These are phyloP conservation scores for Phyllotreta striolata DNA, from an alignment of 2,888 invertebrate species.

Conservation along the genomic window DNA sequence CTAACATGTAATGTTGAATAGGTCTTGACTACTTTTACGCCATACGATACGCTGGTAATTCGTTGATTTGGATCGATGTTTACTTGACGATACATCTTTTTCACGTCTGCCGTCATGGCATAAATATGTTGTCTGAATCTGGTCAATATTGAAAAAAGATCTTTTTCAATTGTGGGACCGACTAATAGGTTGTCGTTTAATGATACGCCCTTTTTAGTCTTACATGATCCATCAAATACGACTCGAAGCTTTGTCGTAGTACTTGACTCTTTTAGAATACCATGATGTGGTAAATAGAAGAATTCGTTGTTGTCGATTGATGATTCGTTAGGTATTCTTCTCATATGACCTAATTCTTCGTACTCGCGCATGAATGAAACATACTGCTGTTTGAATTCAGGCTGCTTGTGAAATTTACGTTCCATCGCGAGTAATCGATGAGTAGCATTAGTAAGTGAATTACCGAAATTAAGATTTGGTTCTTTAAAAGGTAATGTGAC, in stretches of 20 bases:
- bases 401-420: not conserved
- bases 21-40: constrained; percentile 42
- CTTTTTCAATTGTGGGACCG: constrained; percentile 48
- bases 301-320: not conserved
- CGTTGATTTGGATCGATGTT: constrained; percentile 36
- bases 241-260: constrained; percentile 51
- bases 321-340: not conserved
- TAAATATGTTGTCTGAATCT: constrained; percentile 43
- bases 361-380: not conserved
- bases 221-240: constrained; percentile 50
- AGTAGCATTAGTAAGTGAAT: not conserved
- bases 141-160: constrained; percentile 48
- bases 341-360: constrained; percentile 5
- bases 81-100: constrained; percentile 55
- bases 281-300: constrained; percentile 50
- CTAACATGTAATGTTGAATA: constrained; percentile 37
- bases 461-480: constrained; percentile 4
- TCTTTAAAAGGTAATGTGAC: constrained; percentile 7
- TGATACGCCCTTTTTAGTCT: constrained; percentile 45
- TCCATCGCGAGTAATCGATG: constrained; percentile 2
- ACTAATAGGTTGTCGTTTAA: constrained; percentile 51
- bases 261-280: constrained; percentile 49
- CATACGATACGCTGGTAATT: constrained; percentile 52
- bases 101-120: constrained; percentile 52
- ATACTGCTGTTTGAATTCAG: not conserved